phyloP scores from a whole-genome alignment of 2,113 vertebrate genomes.

The Syrrhaptes paradoxus region DNA sequence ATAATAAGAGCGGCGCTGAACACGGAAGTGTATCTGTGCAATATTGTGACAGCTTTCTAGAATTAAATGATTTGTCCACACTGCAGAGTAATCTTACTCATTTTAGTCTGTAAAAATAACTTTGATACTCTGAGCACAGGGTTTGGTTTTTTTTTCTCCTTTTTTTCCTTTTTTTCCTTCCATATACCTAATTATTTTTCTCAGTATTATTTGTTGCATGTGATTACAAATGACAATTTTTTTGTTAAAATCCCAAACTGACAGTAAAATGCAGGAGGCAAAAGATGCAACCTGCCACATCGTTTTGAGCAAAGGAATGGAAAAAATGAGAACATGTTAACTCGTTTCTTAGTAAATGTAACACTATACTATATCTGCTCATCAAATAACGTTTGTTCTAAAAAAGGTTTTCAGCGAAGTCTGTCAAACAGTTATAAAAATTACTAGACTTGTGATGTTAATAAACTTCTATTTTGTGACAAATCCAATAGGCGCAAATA shows the following conservation, averaged over 20 bases:
- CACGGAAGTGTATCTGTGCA: neutral
- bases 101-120: neutral
- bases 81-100: neutral
- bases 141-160: neutral
- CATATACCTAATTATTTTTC: neutral
- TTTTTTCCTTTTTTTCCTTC: accelerated
- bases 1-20: neutral
- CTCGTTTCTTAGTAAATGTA: neutral
- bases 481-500: neutral
- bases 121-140: neutral
- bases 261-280: neutral
- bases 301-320: neutral
- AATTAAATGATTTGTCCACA: neutral
- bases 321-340: neutral
- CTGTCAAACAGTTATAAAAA: neutral
- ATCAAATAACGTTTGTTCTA: neutral
- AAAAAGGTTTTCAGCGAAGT: neutral
- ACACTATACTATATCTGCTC: neutral
- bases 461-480: neutral
- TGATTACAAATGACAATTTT: neutral
- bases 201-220: neutral
- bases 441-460: neutral
- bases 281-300: neutral
- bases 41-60: neutral
- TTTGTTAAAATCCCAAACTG: neutral